Evolutionary conservation across 2,797 vertebrate genomes (phyloP).

Genomic region (Oryzias dopingdopingensis): DNA sequence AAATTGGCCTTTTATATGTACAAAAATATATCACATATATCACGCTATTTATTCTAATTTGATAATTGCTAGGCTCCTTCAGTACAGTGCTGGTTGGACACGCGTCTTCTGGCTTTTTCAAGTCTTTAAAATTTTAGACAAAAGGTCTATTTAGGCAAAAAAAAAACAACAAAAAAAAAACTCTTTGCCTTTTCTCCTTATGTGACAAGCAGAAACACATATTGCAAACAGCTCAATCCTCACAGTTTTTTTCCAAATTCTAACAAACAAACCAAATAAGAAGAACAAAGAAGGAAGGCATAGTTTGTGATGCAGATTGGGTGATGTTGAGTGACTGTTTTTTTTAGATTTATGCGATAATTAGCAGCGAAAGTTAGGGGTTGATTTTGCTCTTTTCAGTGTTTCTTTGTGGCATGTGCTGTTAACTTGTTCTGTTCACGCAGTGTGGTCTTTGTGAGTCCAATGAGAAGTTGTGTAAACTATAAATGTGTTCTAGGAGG

Average conservation of each 20-base stretch:
- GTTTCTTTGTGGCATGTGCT: slow-evolving; percentile 28
- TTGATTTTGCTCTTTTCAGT: slow-evolving; percentile 45
- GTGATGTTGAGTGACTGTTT: slow-evolving; percentile 38
- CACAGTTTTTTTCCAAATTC: slow-evolving; percentile 73
- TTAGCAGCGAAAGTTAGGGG: slow-evolving; percentile 71
- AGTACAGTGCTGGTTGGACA: slow-evolving; percentile 84
- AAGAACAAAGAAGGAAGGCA: slow-evolving; percentile 25
- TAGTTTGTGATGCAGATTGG: slow-evolving; percentile 45
- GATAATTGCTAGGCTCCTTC: slow-evolving; percentile 84
- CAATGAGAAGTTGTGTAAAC: slow-evolving; percentile 75
- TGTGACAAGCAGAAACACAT: slow-evolving; percentile 70
- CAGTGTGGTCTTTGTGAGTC: slow-evolving; percentile 41
- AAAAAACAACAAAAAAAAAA: no score
- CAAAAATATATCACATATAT: slow-evolving; percentile 92
- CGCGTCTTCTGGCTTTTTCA: slow-evolving; percentile 73
- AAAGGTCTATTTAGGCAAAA: slow-evolving; percentile 60
- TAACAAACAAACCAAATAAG: slow-evolving; percentile 58
- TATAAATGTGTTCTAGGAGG: slow-evolving; percentile 79
- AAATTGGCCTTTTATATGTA: slow-evolving; percentile 84
- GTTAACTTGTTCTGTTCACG: slow-evolving; percentile 48
- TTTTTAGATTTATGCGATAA: slow-evolving; percentile 57
- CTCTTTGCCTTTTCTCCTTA: slow-evolving; percentile 50
- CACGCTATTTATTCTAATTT: slow-evolving; percentile 83
- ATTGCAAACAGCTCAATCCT: slow-evolving; percentile 78
- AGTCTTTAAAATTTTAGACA: slow-evolving; percentile 63